phyloP scores from a whole-genome alignment of 2,797 vertebrate genomes.

The Bucorvus abyssinicus region DNA sequence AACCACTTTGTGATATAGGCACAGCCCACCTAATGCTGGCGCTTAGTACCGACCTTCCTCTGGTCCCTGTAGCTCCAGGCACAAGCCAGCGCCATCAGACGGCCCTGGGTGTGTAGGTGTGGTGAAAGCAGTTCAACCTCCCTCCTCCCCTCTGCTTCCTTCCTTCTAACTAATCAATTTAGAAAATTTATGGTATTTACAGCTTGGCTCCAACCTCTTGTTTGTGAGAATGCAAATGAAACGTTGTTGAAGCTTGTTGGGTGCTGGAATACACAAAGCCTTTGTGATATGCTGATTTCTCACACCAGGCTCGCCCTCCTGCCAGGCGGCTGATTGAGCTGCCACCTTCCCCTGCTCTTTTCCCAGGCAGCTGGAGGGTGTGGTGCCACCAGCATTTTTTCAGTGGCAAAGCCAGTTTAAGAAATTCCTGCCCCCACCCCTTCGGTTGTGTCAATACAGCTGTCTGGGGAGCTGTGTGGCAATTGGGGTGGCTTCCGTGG shows the following conservation, averaged over 20 bases:
- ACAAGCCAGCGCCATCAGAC: neutral
- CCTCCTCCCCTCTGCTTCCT: neutral
- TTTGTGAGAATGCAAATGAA: slow-evolving; percentile 48
- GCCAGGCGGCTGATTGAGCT: neutral
- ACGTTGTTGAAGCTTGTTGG: neutral
- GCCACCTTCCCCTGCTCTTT: slow-evolving; percentile 43
- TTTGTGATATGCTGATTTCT: slow-evolving; percentile 35
- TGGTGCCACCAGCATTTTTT: slow-evolving; percentile 24
- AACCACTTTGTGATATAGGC: neutral
- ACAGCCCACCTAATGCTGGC: neutral
- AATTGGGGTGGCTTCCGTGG: neutral
- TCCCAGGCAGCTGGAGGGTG: slow-evolving; percentile 59
- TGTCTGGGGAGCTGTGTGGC: neutral
- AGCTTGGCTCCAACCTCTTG: neutral
- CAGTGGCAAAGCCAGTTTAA: slow-evolving; percentile 45
- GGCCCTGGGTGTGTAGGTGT: neutral
- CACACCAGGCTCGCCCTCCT: slow-evolving; percentile 35
- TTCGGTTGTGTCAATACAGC: slow-evolving; percentile 28
- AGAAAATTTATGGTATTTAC: slow-evolving; percentile 16
- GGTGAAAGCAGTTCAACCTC: neutral
- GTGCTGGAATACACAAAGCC: neutral
- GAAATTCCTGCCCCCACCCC: slow-evolving; percentile 15
- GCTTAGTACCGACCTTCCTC: neutral
- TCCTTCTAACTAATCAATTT: slow-evolving; percentile 9
- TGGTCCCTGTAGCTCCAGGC: neutral